Base-by-base conservation (phyloP, 2,888 invertebrate species). In the Drosophila nr. medialis region DNA sequence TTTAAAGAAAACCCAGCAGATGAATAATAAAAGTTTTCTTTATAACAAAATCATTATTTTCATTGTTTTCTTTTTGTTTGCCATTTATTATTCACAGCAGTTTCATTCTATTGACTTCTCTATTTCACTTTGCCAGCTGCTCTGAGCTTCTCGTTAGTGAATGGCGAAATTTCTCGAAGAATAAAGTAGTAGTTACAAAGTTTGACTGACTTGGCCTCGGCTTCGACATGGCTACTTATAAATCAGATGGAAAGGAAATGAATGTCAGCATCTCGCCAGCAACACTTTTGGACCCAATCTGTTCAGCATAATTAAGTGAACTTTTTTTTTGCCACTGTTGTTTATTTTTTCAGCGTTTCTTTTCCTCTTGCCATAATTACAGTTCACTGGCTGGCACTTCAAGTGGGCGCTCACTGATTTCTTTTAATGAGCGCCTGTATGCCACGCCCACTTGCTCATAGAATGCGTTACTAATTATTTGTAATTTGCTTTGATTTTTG, bases 401-500 rank as follows among this genome's bases (percentile, higher is more conserved):
- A 71, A 54, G 64, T 51, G 62, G 69, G 61, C 51, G 60, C 53
- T 61, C 42, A 53, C 60, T 69, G 51, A 70, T 68, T 75, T 64
- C 58, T 72, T 75, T 77, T 85, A 86, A 87, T 83, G 87, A 89
- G 83, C 70, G 67, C 58, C 70, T 45, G 49, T 54, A 21, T 38
- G 55, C 29, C 66, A 59, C 63, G 71, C 62, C 58, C 27, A 42
- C 36, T 68, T 65, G 64, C 56, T 60, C 60, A 42, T 59, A 53
- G 71, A 71, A 71, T 80, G 76, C 72, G 75, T 80, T 80, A 71
- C 75, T 80, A 86, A 89, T 86, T 89, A 87, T 80, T 81, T 85
- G 76, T 72, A 89, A 89, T 87, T 85, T 80, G 58, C 81, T 80
- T 89, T 86, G 86, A 86, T 83, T 85, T 79, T 69, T 66, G 40